These are phyloP conservation scores for Scaptomyza caliginosa DNA, from an alignment of 2,888 invertebrate species.

Conservation along the genomic window DNA sequence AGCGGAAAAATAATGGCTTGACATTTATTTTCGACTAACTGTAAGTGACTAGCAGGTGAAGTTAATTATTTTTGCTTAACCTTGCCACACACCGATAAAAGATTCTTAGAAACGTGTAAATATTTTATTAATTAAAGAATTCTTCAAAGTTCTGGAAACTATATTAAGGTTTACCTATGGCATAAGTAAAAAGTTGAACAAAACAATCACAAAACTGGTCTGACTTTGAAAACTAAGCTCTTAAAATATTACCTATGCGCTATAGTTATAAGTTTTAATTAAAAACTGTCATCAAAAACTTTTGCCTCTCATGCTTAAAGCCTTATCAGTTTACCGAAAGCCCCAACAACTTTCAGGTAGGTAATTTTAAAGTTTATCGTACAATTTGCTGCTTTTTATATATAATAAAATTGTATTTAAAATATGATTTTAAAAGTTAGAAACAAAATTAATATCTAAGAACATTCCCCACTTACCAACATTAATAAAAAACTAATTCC, in stretches of 20 bases:
- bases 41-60: background rate
- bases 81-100: background rate
- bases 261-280: background rate
- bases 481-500: background rate
- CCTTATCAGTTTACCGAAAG: background rate
- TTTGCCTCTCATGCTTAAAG: background rate
- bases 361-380: background rate
- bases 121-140: background rate
- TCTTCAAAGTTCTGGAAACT: background rate
- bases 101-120: background rate
- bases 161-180: background rate
- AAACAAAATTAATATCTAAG: too few species aligned
- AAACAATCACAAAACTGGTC: background rate
- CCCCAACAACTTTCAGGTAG: background rate
- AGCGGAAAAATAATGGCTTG: conserved; percentile 2
- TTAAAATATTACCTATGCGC: background rate
- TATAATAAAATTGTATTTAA: too few species aligned
- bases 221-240: background rate
- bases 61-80: background rate
- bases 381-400: background rate
- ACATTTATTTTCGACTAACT: background rate
- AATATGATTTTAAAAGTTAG: too few species aligned
- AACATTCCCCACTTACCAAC: background rate
- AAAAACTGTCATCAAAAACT: background rate
- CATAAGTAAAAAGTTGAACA: background rate